Evolutionary conservation across 1,140 invertebrate species (phyloP), one percentile per base, ranked within the genome.

Genomic region (Magallana angulata): DNA sequence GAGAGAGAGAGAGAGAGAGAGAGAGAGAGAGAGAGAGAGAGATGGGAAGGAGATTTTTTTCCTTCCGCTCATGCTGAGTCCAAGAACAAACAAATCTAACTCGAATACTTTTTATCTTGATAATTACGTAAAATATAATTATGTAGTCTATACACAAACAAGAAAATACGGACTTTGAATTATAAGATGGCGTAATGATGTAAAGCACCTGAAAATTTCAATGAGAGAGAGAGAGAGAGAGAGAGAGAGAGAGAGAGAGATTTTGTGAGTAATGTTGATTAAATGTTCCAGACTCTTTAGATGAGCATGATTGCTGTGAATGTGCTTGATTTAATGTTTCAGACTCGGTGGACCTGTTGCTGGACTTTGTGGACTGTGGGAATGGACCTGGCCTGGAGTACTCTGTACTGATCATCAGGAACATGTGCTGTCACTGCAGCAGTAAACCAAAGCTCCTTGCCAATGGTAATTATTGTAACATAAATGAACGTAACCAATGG

Each of bases 371-470:
- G 57, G 91, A 92, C 24, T 88, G 89, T 86, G 88, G 90, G 7
- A 89, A 88, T n/a, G 84, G 87, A 8, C 82, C 64, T n/a, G 90
- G 90, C 71, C 89, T 92, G 84, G 90, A 93, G 84, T 89, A 88
- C 86, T 90, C 92, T 16, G 60, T 92, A 7, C 90, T 94, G 0
- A 92, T 94, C 36, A 86, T 95, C 8, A 91, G 94, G 85, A 95
- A 95, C 87, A 89, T 95, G 12, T 93, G 92, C 84, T 94, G 93
- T 88, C 93, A 95, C 85, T 85, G 92, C n/a, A 85, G 91, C 71
- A 94, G 94, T 88, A 94, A 94, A 89, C 92, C 94, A 5, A 94
- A 94, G 88, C 88, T 95, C 7, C 87, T 95, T 3, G 91, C 94
- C 9, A 93, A 93, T 91, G 93, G 94, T 94, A 91, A 81, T 90